Base-by-base conservation (phyloP, 2,797 vertebrate genomes). In the Poeciliopsis gracilis region DNA sequence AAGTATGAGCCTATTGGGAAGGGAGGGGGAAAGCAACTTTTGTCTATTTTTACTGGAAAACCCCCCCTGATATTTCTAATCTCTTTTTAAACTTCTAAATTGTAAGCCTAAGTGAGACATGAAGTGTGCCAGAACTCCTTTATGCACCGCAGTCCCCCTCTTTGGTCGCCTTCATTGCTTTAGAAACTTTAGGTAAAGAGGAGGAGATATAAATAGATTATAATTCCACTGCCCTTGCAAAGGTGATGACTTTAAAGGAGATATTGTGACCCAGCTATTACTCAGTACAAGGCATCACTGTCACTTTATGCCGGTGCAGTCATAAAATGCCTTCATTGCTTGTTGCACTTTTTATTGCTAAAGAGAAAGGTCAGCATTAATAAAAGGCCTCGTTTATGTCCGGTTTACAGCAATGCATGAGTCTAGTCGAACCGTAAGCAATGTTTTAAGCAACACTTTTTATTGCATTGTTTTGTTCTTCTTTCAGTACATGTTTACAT, bases 141-240 rank as follows among this genome's bases (percentile, higher is more conserved):
- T 46, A 45, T 73, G 79, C 76, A 80, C 59, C 81, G 53, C 79
- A 41, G 3, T 43, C 41, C 4, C 23, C 38, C 11, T 43, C 2
- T 43, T 45, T 75, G 73, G 75, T 86, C 86, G 84, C 86, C 86
- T 90, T 72, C 87, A 88, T 93, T 88, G n/a, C n/a, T 55, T 55
- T 74, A 71, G 78, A 90, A 90, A 84, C 67, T 70, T 78, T 38
- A 77, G 70, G 55, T 82, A 82, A 77, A 69, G 72, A 82, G 81
- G 71, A 63, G 80, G 53, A 79, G 81, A 84, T 57, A 85, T 72
- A 83, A 83, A 74, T 76, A 61, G 53, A 77, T 82, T 76, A 75
- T 81, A 82, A 87, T 88, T 84, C 82, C 33, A 18, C 77, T 18
- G 47, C 76, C n/a, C 36, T 18, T 59, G 41, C 51, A 88, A 66